Percentiles rank a stretch among this genome's conserved stretches.
Conservation (phyloP, 2,888 invertebrate species). For the Ophion costatus region DNA sequence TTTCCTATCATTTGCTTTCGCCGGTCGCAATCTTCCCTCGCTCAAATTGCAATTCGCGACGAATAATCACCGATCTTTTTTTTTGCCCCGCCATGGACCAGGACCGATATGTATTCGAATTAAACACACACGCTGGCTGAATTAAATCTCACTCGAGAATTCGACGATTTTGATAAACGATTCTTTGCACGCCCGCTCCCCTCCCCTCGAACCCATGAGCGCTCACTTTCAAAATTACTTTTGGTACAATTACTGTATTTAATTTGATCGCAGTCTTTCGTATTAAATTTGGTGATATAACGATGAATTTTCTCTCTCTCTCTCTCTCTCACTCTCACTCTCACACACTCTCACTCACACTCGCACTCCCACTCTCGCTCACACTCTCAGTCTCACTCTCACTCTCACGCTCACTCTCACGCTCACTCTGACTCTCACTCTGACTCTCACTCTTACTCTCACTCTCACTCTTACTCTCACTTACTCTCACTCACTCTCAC, state of each 20-base stretch:
- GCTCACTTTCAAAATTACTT: conserved; percentile 22
- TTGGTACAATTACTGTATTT: conserved; percentile 3
- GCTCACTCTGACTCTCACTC: conserved; percentile 12
- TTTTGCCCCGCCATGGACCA: conserved; percentile 33
- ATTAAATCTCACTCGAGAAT: conserved; percentile 53
- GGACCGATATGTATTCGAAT: conserved; percentile 62
- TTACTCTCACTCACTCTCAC: too few relatives aligned
- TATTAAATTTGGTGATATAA: too few relatives aligned
- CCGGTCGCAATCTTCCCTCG: not conserved
- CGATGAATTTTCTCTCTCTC: too few relatives aligned
- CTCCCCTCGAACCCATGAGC: conserved; percentile 47
- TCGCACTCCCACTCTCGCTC: too few relatives aligned
- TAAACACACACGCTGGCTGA: conserved; percentile 24
- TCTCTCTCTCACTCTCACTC: too few relatives aligned
- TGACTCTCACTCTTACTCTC: conserved; percentile 16
- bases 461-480: conserved; percentile 28
- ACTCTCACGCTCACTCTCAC: conserved; percentile 19
- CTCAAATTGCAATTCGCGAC: conserved; percentile 28
- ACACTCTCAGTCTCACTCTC: conserved; percentile 9
- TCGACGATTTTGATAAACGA: conserved; percentile 56
- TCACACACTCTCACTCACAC: too few relatives aligned
- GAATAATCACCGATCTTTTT: conserved; percentile 63
- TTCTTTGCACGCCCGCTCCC: conserved; percentile 8
- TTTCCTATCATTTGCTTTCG: not conserved
- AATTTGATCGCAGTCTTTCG: not conserved